Base-by-base conservation (phyloP, 2,888 invertebrate genomes). In the Meteorus cinctellus region DNA sequence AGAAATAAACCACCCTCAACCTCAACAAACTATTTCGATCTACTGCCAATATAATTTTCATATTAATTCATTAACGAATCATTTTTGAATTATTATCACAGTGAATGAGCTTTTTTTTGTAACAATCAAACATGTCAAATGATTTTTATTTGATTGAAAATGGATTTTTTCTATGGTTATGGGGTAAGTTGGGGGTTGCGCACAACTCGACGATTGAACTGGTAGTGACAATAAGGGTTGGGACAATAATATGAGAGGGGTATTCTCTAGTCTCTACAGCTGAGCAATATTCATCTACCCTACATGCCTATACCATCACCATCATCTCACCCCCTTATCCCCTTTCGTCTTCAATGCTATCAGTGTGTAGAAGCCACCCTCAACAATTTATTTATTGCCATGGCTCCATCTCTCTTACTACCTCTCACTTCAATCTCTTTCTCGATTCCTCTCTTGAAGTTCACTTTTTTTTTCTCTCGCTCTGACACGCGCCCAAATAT, bases 371-470 rank as follows among this genome's bases (percentile, higher is more conserved):
- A 60, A 70, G 73, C 78, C 75, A 84, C 84, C 84, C 88, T 87
- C 86, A 88, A 88, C 88, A 89, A 89, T 89, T 89, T 89, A 89
- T 89, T 89, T 89, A 89, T 89, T 89, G 88, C 87, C 86, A 84
- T 84, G 24, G 36, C 65, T 66, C 73, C 8, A 63, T 31, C 48
- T 41, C 41, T 41, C 19, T 66, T 27, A n/a, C 63, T 63, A 29
- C 6, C 19, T 6, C 24, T 19, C 10, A 48, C 19, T 55, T 41
- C 41, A 41, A 16, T 55, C 19, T 8, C 55, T n/a, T 10, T 55
- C 19, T n/a, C 55, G 19, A 6, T n/a, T 2, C n/a, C 16, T 16
- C 16, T 48, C 48, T 16, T 48, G n/a, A 8, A 5, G 5, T 19
- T 24, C 5, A 34, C 8, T 34, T 14, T n/a, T 48, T 48, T 48